Evolutionary conservation across 1,140 invertebrate species (phyloP).

Genomic region (Aphelinus atriplicis): DNA sequence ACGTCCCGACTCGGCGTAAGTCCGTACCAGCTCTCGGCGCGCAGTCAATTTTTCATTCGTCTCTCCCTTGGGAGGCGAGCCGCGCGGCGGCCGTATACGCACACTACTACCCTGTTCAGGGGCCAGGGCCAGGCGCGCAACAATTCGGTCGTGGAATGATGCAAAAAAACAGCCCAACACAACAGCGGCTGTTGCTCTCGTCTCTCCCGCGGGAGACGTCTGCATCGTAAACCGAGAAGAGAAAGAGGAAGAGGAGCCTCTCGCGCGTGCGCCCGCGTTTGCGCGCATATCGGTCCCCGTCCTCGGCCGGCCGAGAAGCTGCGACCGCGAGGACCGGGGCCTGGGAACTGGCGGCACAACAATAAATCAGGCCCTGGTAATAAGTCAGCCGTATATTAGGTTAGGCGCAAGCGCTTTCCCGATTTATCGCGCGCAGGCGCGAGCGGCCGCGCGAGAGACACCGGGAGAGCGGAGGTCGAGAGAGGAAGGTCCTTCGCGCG

Average conservation of each 20-base stretch:
- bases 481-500: background rate
- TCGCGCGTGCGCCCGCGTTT: too few relatives aligned
- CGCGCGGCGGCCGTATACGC: too few relatives aligned
- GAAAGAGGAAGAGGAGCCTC: background rate
- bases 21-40: too few relatives aligned
- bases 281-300: too few relatives aligned
- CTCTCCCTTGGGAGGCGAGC: background rate
- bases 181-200: background rate
- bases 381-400: constrained; percentile 41
- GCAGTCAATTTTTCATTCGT: constrained; percentile 15
- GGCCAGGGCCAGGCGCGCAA: background rate
- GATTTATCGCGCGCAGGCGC: constrained; percentile 20
- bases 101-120: too few relatives aligned
- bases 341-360: background rate
- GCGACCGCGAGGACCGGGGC: background rate
- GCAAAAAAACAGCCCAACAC: constrained; percentile 18
- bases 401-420: constrained; percentile 13
- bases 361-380: constrained; percentile 45
- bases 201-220: background rate
- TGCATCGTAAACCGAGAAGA: constrained; percentile 16
- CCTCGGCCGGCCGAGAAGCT: background rate
- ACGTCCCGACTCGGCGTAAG: background rate
- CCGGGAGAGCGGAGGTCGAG: background rate
- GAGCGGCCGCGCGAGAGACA: background rate
- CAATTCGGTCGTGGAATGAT: background rate